These are phyloP conservation scores for Stichodactyla mertensii DNA, from an alignment of 64 coral and sea anemone species.

Conservation along the genomic window DNA sequence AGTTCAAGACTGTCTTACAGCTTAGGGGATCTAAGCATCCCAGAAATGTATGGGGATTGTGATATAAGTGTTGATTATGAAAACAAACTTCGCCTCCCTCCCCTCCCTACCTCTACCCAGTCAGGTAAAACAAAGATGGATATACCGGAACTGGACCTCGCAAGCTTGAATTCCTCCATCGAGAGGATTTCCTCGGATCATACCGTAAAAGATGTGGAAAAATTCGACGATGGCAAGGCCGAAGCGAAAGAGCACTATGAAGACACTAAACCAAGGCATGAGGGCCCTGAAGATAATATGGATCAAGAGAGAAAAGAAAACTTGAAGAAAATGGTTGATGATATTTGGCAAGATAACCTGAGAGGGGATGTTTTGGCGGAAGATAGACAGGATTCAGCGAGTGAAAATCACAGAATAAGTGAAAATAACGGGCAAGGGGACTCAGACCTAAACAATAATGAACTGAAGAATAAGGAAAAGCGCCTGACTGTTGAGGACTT, in stretches of 20 bases:
- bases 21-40: background rate
- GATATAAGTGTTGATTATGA: conserved; percentile 5
- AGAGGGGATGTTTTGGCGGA: background rate
- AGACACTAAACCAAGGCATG: background rate
- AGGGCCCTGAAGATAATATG: background rate
- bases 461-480: background rate
- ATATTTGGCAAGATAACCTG: conserved; percentile 10
- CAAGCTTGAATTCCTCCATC: background rate
- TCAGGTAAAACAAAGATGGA: background rate
- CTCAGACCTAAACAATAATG: background rate
- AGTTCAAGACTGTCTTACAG: background rate
- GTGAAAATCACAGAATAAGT: background rate
- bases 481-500: conserved; percentile 10
- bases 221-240: background rate
- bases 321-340: background rate
- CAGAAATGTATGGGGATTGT: conserved; percentile 5
- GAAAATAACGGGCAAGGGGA: background rate
- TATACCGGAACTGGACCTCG: background rate
- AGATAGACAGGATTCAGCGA: background rate
- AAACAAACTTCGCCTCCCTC: background rate
- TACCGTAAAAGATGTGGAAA: background rate
- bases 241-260: background rate
- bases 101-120: background rate
- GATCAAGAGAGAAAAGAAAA: background rate
- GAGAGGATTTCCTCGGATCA: background rate